Conservation (phyloP, 2,888 invertebrate genomes). For the Perithous albicinctus region DNA sequence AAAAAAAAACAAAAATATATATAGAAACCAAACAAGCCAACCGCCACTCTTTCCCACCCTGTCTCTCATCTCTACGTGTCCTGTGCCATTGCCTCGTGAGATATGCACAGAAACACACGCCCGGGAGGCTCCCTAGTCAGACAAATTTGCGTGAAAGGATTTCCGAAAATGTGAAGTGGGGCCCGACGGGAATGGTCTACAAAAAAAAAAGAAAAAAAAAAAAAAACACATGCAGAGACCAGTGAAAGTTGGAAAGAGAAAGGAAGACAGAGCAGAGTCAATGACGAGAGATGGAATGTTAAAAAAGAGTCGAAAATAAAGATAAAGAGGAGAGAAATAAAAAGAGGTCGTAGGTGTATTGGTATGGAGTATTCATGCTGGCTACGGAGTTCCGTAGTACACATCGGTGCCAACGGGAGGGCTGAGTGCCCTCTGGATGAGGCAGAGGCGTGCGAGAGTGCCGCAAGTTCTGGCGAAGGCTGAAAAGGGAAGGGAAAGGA, state of each 20-base stretch:
- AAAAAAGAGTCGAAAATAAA: constrained; percentile 22
- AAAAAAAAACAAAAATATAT: background rate
- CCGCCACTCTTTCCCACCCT: background rate
- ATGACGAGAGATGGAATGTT: constrained; percentile 28
- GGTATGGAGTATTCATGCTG: constrained; percentile 36
- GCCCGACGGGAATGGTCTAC: constrained; percentile 2
- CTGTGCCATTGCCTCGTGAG: background rate
- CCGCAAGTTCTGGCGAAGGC: constrained; percentile 3
- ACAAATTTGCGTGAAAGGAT: constrained; percentile 62
- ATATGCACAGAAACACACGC: constrained; percentile 9
- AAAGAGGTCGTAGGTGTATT: constrained; percentile 60
- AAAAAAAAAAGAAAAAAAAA: too few relatives aligned
- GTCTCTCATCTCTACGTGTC: constrained; percentile 15
- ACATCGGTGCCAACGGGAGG: constrained; percentile 15
- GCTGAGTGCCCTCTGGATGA: constrained; percentile 48
- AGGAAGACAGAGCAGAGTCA: constrained; percentile 20
- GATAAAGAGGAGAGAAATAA: constrained; percentile 47
- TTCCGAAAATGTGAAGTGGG: constrained; percentile 45
- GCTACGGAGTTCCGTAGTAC: constrained; percentile 25
- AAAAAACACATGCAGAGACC: constrained; percentile 60
- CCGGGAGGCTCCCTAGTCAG: constrained; percentile 25
- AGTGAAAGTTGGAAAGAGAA: constrained; percentile 14
- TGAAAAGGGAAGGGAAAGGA: constrained; percentile 51
- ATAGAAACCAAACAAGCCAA: background rate
- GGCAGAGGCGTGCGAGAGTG: constrained; percentile 11